A percentile compares a stretch with the other conserved stretches of the same genome.
phyloP scores from a whole-genome alignment of 2,113 vertebrate genomes.

The Lepus europaeus region DNA sequence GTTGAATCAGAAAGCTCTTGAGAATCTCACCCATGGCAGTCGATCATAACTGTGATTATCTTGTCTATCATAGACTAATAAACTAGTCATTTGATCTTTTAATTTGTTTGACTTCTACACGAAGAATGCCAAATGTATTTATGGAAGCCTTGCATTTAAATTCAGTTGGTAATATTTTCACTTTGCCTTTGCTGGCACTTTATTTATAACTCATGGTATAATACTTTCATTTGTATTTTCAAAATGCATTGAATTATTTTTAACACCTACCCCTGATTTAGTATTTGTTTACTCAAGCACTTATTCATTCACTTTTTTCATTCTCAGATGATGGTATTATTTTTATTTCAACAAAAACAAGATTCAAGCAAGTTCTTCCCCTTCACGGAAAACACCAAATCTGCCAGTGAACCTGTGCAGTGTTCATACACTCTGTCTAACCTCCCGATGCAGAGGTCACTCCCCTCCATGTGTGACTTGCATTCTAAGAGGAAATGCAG shows the following conservation, averaged over 20 bases:
- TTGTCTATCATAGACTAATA: neutral
- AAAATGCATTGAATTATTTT: neutral
- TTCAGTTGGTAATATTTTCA: constrained; percentile 12
- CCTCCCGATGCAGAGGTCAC: neutral
- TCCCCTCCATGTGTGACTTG: neutral
- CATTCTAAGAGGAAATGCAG: neutral
- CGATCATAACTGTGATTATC: neutral
- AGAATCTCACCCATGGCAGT: neutral
- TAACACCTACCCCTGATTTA: neutral
- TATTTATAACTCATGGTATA: neutral
- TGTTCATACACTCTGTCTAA: neutral
- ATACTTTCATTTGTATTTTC: neutral
- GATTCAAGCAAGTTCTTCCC: neutral
- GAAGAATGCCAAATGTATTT: neutral
- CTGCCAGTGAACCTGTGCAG: neutral
- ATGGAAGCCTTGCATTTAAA: neutral
- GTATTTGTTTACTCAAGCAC: neutral
- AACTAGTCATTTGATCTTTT: neutral
- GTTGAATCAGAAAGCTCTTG: neutral
- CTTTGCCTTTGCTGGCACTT: neutral
- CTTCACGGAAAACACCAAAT: neutral
- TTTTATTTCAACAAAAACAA: neutral
- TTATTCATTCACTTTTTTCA: neutral
- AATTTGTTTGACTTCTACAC: neutral
- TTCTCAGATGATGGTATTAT: constrained; percentile 21